Evolutionary conservation across 2,888 invertebrate species (phyloP), one percentile per base, ranked within the genome.

Genomic region (Amphipoea oculea): DNA sequence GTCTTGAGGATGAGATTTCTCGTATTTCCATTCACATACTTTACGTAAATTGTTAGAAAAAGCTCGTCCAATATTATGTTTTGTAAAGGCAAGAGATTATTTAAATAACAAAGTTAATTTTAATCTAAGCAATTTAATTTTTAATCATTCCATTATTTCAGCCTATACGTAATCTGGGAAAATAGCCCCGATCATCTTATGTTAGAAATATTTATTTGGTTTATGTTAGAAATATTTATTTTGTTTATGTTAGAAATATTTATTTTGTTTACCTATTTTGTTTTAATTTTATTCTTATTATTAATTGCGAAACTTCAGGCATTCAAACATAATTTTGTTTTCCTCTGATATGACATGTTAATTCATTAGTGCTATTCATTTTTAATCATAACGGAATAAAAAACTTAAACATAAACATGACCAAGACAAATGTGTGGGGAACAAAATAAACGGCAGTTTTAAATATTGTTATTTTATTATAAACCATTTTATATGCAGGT

Each of bases 341-440:
- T 65, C 11, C 14, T 81, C 63, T 63, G 11, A 57, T 45, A 75
- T 51, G 60, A 66, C 65, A 81, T 48, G 17, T 17, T 60, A 23
- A 82, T 60, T 73, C 48, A 70, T 81, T 5, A 45, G 20, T 42
- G 48, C 69, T 54, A 73, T 85, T 70, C 7, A 74, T 70, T 85
- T 81, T 20, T 12, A 51, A 81, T 73, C 23, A 48, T 40, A 3
- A 36, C 11, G 0, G 48, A 57, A 79, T 62, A 14, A 71, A 71
- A 79, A 60, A 40, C n/a, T n/a, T 51, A 7, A 40, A 66, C 11
- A 68, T 54, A 36, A 57, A 40, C 48, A 45, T 70, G 45, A 5
- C 73, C 62, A 36, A n/a, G 45, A 82, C 12, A 84, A 79, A 73
- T 69, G 51, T 29, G 14, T 42, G 1, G n/a, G n/a, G 6, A 65